A percentile compares a stretch with the other conserved stretches of the same genome.
Evolutionary conservation across 2,888 invertebrate genomes (phyloP).

Genomic region (Thereva unica): DNA sequence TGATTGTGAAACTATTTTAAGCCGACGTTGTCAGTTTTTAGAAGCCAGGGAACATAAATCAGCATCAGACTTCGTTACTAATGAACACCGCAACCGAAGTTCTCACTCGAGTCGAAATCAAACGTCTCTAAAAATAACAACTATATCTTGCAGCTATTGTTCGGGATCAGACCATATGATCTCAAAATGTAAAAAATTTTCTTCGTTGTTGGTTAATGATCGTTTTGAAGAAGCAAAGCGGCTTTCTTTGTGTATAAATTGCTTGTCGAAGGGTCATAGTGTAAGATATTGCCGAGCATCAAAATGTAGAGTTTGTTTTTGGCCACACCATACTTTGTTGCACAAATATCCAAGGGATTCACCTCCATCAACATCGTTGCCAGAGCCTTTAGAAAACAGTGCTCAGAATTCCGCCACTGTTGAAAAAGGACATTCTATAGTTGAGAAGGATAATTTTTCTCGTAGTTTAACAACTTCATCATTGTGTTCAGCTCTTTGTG

Average conservation of each 20-base stretch:
- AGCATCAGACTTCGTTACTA: neutral
- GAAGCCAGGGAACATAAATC: constrained; percentile 10
- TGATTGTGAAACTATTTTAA: constrained; percentile 31
- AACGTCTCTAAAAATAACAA: constrained; percentile 28
- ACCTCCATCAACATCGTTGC: neutral
- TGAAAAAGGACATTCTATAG: no score
- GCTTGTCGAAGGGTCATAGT: neutral
- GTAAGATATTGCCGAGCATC: neutral
- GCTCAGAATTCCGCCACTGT: neutral
- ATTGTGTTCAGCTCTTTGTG: neutral
- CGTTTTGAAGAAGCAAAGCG: neutral
- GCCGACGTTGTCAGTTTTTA: constrained; percentile 36
- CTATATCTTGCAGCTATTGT: neutral
- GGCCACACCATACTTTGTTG: constrained; percentile 3
- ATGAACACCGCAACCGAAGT: neutral
- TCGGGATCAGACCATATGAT: neutral
- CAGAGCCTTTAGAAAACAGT: neutral
- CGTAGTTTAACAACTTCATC: neutral
- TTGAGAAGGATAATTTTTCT: neutral
- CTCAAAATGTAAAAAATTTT: neutral
- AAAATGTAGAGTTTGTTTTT: constrained; percentile 1
- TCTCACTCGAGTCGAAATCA: constrained; percentile 4
- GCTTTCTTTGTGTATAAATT: constrained; percentile 5
- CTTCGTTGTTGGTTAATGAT: neutral
- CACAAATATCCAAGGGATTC: neutral